A percentile compares a stretch with the other conserved stretches of the same genome.
These are phyloP conservation scores for Porites rus DNA, from an alignment of 92 coral and sea anemone genomes.

Conservation along the genomic window DNA sequence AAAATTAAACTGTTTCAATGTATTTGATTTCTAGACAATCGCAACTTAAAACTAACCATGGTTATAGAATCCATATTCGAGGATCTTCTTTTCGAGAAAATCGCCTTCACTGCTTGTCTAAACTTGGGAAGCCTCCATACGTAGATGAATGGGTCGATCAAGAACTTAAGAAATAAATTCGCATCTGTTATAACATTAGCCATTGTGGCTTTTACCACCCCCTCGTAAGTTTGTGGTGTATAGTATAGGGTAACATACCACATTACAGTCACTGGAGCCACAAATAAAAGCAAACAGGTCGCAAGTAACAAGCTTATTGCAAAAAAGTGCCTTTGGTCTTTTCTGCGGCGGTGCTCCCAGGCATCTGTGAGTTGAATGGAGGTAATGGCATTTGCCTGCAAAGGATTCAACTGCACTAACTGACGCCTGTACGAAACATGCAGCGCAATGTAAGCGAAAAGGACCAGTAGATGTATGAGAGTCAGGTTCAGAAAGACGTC, in stretches of 20 bases:
- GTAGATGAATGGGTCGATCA: conserved; percentile 81
- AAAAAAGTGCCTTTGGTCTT: conserved; percentile 64
- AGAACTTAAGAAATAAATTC: conserved; percentile 73
- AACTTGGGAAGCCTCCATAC: conserved; percentile 75
- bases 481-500: conserved; percentile 74
- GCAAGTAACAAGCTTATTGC: conserved; percentile 62
- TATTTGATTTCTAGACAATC: background rate
- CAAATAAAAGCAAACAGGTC: conserved; percentile 66
- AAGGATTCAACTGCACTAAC: conserved; percentile 30
- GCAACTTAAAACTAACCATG: background rate
- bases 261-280: conserved; percentile 67
- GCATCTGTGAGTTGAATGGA: conserved; percentile 4
- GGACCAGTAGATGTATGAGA: conserved; percentile 53
- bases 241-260: conserved; percentile 78
- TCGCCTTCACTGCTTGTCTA: conserved; percentile 59
- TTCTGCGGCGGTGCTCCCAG: conserved; percentile 28
- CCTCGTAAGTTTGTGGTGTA: conserved; percentile 39
- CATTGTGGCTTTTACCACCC: conserved; percentile 43
- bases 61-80: background rate
- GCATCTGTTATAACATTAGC: conserved; percentile 60
- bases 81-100: conserved; percentile 34
- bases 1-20: background rate
- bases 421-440: conserved; percentile 73
- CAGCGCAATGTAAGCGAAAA: conserved; percentile 69
- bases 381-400: background rate